phyloP scores from a whole-genome alignment of 1,140 invertebrate species.

The Zaprionus inermis region DNA sequence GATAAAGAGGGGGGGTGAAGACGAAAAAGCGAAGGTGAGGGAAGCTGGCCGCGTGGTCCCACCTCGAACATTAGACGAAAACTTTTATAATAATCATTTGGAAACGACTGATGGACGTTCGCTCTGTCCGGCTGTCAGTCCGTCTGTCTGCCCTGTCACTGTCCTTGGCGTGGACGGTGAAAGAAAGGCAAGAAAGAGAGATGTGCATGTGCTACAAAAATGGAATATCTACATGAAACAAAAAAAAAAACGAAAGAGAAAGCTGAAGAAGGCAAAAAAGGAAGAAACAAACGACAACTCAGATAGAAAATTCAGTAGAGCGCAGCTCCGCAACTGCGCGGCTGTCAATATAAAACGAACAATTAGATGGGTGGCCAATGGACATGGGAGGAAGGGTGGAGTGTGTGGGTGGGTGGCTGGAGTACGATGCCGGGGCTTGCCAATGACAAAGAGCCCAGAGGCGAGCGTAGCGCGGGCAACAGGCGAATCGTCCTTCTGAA shows the following conservation, averaged over 20 bases:
- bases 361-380: constrained; percentile 55
- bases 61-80: constrained; percentile 64
- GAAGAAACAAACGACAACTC: constrained; percentile 51
- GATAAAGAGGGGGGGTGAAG: constrained; percentile 3
- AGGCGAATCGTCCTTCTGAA: constrained; percentile 68
- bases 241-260: constrained; percentile 37
- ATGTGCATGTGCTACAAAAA: constrained; percentile 32
- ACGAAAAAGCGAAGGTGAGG: constrained; percentile 41
- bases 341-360: constrained; percentile 77
- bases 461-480: constrained; percentile 52
- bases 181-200: constrained; percentile 16
- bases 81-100: constrained; percentile 79
- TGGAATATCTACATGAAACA: constrained; percentile 51
- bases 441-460: constrained; percentile 57
- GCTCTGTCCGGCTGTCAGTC: neutral
- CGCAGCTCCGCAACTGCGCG: constrained; percentile 72
- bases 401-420: neutral
- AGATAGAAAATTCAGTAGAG: constrained; percentile 70
- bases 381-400: neutral
- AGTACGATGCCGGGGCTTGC: constrained; percentile 6
- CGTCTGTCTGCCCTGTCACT: constrained; percentile 9
- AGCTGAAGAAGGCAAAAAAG: constrained; percentile 21
- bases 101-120: constrained; percentile 39
- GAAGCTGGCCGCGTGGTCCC: constrained; percentile 13
- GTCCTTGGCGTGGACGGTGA: constrained; percentile 65